These are phyloP conservation scores for Agriopis marginaria DNA, from an alignment of 2,888 invertebrate genomes.

Conservation along the genomic window DNA sequence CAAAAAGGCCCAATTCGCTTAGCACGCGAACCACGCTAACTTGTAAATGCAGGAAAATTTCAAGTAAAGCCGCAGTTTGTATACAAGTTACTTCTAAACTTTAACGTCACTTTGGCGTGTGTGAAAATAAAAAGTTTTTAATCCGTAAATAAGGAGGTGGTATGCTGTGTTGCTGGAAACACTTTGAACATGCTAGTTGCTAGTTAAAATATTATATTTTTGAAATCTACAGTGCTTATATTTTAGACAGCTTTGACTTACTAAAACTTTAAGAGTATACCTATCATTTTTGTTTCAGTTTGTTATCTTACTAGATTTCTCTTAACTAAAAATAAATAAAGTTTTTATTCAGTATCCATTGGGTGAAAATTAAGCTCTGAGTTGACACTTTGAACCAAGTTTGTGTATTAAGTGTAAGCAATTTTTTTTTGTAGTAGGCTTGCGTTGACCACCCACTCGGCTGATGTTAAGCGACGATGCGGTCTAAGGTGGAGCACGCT, in stretches of 20 bases:
- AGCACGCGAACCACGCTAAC: conserved; percentile 60
- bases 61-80: conserved; percentile 35
- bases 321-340: too few relatives aligned
- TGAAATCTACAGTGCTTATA: background rate
- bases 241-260: background rate
- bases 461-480: too few relatives aligned
- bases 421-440: too few relatives aligned
- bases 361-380: too few relatives aligned
- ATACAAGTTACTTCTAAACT: conserved; percentile 40
- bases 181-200: conserved; percentile 44
- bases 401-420: too few relatives aligned
- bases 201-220: conserved; percentile 29
- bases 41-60: conserved; percentile 54
- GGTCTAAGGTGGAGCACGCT: too few relatives aligned
- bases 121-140: conserved; percentile 56
- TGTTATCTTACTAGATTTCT: too few relatives aligned
- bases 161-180: conserved; percentile 51
- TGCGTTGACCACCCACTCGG: too few relatives aligned
- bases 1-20: conserved; percentile 33
- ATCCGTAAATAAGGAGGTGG: conserved; percentile 51
- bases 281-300: too few relatives aligned
- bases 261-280: too few relatives aligned
- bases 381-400: too few relatives aligned
- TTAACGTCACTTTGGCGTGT: conserved; percentile 74
- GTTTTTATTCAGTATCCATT: too few relatives aligned